Evolutionary conservation across 2,113 vertebrate genomes (phyloP).

Genomic region (Pseudorhombus dupliciocellatus): DNA sequence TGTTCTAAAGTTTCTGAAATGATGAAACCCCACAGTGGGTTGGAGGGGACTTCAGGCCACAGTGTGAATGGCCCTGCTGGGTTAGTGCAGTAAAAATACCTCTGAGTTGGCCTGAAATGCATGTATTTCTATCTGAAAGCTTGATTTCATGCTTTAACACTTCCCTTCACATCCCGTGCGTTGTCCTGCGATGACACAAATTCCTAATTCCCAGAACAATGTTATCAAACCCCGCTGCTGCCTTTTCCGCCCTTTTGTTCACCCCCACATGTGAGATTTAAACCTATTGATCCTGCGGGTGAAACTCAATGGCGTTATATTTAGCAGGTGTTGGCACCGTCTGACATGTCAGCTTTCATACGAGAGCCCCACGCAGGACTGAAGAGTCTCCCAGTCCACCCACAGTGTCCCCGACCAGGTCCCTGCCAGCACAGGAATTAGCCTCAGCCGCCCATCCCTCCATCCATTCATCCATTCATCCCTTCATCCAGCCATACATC

Average conservation of each 20-base stretch:
- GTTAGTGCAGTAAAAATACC: background rate
- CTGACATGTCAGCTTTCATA: constrained; percentile 50
- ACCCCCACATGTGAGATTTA: background rate
- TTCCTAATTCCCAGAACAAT: constrained; percentile 40
- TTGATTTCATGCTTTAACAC: background rate
- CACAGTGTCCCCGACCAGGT: constrained; percentile 52
- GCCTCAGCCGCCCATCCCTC: constrained; percentile 11
- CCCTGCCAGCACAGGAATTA: constrained; percentile 37
- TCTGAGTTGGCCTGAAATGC: background rate
- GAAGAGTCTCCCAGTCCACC: constrained; percentile 55
- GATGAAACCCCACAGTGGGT: too few relatives aligned
- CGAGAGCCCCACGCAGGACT: constrained; percentile 28
- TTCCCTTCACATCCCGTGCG: background rate
- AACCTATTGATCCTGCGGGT: constrained; percentile 20
- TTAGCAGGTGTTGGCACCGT: background rate
- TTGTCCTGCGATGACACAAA: constrained; percentile 7
- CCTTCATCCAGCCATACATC: constrained; percentile 5
- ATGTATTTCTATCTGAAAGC: background rate
- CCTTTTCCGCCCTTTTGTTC: constrained; percentile 17
- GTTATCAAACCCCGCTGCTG: constrained; percentile 13
- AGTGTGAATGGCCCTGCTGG: background rate
- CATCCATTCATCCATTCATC: constrained; percentile 24
- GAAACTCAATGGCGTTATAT: constrained; percentile 12
- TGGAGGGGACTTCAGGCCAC: background rate
- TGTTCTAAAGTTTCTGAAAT: too few relatives aligned